Evolutionary conservation across 2,113 vertebrate genomes (phyloP).

Genomic region (Onychorhynchus coronatus): DNA sequence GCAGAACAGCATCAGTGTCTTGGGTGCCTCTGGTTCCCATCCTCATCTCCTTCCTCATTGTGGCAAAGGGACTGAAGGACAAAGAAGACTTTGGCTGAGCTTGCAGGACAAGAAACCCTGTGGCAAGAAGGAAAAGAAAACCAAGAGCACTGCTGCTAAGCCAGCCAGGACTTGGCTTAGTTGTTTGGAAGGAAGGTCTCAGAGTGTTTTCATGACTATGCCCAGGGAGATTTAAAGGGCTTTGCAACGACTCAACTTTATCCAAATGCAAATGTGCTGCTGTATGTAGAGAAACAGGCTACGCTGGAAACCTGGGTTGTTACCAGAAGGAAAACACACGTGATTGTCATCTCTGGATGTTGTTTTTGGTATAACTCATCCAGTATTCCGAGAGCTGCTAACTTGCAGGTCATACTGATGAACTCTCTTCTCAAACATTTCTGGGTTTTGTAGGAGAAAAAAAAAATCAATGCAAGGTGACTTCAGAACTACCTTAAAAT

Average conservation of each 20-base stretch:
- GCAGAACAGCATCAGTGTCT: not conserved
- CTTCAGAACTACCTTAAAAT: slow-evolving; percentile 14
- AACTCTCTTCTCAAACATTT: not conserved
- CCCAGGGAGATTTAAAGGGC: not conserved
- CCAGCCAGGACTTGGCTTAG: not conserved
- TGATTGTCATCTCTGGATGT: not conserved
- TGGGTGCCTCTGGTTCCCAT: not conserved
- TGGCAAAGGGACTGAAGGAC: not conserved
- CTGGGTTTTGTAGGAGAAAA: not conserved
- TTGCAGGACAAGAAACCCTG: not conserved
- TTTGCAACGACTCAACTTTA: not conserved
- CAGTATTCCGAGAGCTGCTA: not conserved
- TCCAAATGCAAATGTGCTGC: not conserved
- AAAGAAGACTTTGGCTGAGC: not conserved
- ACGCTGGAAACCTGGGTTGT: not conserved
- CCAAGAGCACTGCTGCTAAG: not conserved
- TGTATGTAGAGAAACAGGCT: not conserved
- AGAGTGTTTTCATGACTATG: not conserved
- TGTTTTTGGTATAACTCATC: not conserved
- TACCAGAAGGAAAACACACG: not conserved
- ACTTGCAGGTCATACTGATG: not conserved
- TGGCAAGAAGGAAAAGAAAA: not conserved
- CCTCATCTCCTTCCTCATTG: not conserved
- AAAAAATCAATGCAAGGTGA: not conserved
- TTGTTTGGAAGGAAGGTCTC: not conserved